These are phyloP conservation scores for Harmothoe impar DNA, from an alignment of 2,888 invertebrate species.

Conservation along the genomic window DNA sequence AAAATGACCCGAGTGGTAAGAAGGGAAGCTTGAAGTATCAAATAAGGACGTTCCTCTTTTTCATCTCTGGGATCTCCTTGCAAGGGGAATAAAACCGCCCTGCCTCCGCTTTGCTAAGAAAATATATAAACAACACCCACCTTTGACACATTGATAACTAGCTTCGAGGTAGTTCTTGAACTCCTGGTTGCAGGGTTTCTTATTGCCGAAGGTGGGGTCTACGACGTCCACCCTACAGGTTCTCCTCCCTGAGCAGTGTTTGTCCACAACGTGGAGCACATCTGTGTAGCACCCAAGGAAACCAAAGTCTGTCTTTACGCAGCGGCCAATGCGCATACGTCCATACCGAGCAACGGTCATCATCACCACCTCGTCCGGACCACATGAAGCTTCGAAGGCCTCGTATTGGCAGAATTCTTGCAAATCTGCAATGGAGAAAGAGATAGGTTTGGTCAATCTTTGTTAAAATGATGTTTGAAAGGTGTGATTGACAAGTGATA, in stretches of 20 bases:
- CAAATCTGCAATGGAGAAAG: constrained; percentile 28
- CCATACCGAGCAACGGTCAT: constrained; percentile 60
- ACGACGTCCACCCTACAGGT: constrained; percentile 61
- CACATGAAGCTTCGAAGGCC: constrained; percentile 59
- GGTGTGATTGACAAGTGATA: too few relatives aligned
- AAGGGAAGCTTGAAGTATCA: too few relatives aligned
- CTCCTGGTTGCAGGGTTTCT: constrained; percentile 60
- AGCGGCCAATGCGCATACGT: constrained; percentile 60
- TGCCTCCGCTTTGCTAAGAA: too few relatives aligned
- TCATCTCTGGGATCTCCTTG: too few relatives aligned
- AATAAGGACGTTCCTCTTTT: too few relatives aligned
- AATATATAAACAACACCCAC: constrained; percentile 5
- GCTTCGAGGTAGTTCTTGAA: constrained; percentile 64
- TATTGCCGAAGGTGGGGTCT: constrained; percentile 62
- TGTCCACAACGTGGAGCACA: constrained; percentile 52
- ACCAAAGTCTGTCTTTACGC: constrained; percentile 64
- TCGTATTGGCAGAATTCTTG: constrained; percentile 63
- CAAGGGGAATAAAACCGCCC: too few relatives aligned
- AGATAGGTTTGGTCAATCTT: not conserved
- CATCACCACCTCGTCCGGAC: constrained; percentile 60
- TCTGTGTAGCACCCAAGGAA: constrained; percentile 62
- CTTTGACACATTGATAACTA: constrained; percentile 62
- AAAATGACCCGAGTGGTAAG: too few relatives aligned
- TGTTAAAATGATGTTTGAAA: not conserved
- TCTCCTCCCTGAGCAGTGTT: constrained; percentile 52